Base-by-base conservation (phyloP, 2,797 vertebrate genomes). In the Darevskia mixta region DNA sequence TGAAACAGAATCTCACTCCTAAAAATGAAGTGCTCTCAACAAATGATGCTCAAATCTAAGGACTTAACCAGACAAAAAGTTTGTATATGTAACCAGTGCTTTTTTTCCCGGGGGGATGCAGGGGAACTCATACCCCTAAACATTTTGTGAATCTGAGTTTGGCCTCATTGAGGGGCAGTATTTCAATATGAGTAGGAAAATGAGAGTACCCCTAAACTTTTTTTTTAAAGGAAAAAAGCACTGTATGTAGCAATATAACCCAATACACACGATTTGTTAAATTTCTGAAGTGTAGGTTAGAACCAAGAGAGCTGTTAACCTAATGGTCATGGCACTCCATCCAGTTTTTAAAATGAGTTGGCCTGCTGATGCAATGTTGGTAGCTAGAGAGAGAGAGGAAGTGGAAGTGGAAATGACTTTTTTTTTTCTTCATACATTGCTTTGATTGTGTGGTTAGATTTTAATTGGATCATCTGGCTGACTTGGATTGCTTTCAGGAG, bases 381-480 rank as follows among this genome's bases (percentile, higher is more conserved):
- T 86, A 41, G 1, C 25, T 64, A 89, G 78, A 55, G 49, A 89
- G 43, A 75, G 8, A 66, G 29, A 81, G 77, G 86, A 82, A 83
- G 61, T 35, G 78, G 76, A 82, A 91, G 23, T n/a, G 67, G 66
- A 87, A 85, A 81, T 23, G 32, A 67, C 25, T 78, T 55, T 55
- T 90, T 79, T 72, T 79, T 35, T 35, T 84, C 27, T 35, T 84
- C 27, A 67, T 87, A 67, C 73, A 80, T 84, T 83, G 69, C 69
- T 85, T 58, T 84, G 73, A 83, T 69, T 83, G 45, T 90, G 76
- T 87, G 82, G 82, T 85, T 80, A 67, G 69, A 35, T 85, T 90
- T 89, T 86, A 86, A 86, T 89, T 89, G 79, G 84, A 86, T 89
- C 84, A 78, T 89, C 86, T 87, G 89, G 86, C 77, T 80, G 71